Evolutionary conservation across 2,113 vertebrate genomes (phyloP).

Genomic region (Aythya baeri): DNA sequence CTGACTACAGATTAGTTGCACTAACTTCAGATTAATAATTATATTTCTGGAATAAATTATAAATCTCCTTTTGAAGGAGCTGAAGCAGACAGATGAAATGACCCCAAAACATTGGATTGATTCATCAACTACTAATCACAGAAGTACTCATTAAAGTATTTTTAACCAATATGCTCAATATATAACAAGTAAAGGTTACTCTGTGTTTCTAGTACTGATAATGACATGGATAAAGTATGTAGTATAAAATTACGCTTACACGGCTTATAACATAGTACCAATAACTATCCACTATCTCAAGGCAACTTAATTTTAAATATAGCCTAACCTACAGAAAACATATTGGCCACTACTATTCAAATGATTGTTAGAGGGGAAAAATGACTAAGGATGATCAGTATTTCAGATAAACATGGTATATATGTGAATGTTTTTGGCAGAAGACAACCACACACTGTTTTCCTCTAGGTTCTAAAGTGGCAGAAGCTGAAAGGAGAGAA

Average conservation of each 20-base stretch:
- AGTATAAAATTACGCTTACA: neutral
- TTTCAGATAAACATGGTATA: neutral
- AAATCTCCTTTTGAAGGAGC: neutral
- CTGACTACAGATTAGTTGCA: neutral
- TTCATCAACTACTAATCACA: neutral
- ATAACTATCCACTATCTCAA: neutral
- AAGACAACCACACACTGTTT: neutral
- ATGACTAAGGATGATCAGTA: neutral
- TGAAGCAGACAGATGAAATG: neutral
- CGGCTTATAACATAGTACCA: neutral
- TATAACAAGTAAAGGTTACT: neutral
- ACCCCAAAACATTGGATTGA: neutral
- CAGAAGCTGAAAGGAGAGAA: neutral
- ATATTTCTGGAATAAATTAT: rapidly evolving
- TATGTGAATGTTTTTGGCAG: neutral
- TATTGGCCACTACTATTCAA: neutral
- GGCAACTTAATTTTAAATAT: neutral
- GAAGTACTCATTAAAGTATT: neutral
- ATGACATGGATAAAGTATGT: neutral
- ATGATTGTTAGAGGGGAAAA: neutral
- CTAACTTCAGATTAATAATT: neutral
- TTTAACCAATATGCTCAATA: neutral
- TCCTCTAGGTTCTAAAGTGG: neutral
- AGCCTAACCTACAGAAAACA: neutral
- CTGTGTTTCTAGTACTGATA: neutral